These are phyloP conservation scores for Diloba caeruleocephala DNA, from an alignment of 2,888 invertebrate genomes.

Conservation along the genomic window DNA sequence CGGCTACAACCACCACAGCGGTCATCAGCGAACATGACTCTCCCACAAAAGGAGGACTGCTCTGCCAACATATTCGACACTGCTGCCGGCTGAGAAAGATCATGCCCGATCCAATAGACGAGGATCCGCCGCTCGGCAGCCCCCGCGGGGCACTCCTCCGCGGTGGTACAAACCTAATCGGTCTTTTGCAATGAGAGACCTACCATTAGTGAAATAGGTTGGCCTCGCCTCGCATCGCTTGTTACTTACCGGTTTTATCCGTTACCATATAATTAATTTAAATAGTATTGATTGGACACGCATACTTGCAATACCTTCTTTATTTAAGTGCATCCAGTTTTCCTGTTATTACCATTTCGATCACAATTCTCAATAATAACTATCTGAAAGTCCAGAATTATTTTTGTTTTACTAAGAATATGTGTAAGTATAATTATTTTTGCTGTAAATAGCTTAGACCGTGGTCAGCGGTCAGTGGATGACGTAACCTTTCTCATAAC, in stretches of 20 bases:
- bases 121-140: no score
- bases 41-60: no score
- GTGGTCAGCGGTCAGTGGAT: constrained; percentile 35
- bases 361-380: constrained; percentile 9
- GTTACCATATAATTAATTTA: neutral
- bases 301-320: neutral
- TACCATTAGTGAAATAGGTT: no score
- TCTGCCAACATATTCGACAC: no score
- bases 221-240: no score
- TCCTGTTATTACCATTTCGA: constrained; percentile 15
- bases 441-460: constrained; percentile 23
- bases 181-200: no score
- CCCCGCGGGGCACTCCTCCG: no score
- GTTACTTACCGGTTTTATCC: neutral
- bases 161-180: no score
- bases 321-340: constrained; percentile 1
- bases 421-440: constrained; percentile 24
- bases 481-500: constrained; percentile 44
- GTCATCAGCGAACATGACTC: no score
- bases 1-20: no score
- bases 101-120: no score
- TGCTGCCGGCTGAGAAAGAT: no score
- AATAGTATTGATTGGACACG: neutral
- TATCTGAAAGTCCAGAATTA: constrained; percentile 9
- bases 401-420: constrained; percentile 27